phyloP scores from a whole-genome alignment of 2,888 invertebrate species.

The Athalia rosae region DNA sequence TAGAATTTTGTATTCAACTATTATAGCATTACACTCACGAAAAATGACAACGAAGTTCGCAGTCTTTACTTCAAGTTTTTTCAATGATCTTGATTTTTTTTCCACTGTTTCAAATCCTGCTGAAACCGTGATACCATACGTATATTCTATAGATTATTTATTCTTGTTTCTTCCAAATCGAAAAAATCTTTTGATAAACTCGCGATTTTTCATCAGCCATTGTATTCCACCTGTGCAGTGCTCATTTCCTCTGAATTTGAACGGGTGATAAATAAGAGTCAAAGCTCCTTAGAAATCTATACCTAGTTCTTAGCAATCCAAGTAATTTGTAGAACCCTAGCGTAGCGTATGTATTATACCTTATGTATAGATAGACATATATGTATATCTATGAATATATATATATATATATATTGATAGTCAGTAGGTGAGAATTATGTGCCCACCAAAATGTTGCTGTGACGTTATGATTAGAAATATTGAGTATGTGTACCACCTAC shows the following conservation, averaged over 20 bases:
- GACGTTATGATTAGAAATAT: conserved; percentile 45
- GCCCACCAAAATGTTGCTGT: conserved; percentile 47
- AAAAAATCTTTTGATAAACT: background rate
- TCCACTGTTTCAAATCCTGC: no score
- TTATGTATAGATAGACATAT: background rate
- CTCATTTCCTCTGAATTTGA: background rate
- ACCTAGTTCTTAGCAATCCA: conserved; percentile 10
- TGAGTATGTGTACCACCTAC: conserved; percentile 47
- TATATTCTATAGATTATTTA: no score
- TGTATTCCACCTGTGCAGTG: background rate
- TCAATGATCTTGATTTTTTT: background rate
- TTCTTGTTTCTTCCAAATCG: background rate
- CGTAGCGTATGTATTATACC: conserved; percentile 5
- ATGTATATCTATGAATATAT: no score
- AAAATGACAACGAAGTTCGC: background rate
- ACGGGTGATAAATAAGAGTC: conserved; percentile 24
- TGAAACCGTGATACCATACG: no score
- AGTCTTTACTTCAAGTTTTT: background rate
- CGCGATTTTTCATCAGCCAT: background rate
- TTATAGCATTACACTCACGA: background rate
- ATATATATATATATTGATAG: conserved; percentile 34
- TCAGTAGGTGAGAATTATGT: conserved; percentile 40
- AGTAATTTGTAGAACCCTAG: conserved; percentile 15
- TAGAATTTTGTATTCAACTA: background rate
- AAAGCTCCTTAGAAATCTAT: conserved; percentile 19